Conservation (phyloP, 2,797 vertebrate species). For the Melanotaenia nigrans region DNA sequence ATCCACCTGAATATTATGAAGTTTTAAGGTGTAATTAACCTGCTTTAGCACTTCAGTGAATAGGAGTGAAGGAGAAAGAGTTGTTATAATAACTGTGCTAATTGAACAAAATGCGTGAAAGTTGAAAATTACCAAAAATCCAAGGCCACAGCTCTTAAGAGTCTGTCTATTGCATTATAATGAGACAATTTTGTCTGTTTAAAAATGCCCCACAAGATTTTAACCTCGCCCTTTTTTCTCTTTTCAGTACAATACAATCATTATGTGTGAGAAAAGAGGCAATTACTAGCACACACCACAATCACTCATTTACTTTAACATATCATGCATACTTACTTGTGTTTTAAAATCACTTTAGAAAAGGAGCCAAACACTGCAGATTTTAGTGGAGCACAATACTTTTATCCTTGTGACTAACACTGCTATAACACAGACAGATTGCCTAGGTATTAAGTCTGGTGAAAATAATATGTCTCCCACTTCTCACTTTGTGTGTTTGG, state of each 20-base stretch:
- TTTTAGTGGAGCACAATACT: slow-evolving; percentile 29
- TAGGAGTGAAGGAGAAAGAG: slow-evolving; percentile 31
- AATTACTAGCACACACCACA: slow-evolving; percentile 34
- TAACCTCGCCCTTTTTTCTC: slow-evolving; percentile 57
- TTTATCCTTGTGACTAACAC: slow-evolving; percentile 67
- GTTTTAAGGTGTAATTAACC: slow-evolving; percentile 54
- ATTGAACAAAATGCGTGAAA: slow-evolving; percentile 65
- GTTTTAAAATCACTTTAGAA: slow-evolving; percentile 56
- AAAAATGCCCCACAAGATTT: slow-evolving; percentile 50
- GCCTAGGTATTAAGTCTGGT: slow-evolving; percentile 64
- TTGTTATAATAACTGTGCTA: slow-evolving; percentile 65
- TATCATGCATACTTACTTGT: slow-evolving; percentile 55
- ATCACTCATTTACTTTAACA: slow-evolving; percentile 63
- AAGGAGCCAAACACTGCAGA: slow-evolving; percentile 44
- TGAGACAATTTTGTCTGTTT: slow-evolving; percentile 59
- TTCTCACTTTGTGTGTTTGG: slow-evolving; percentile 42
- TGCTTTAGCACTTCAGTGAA: slow-evolving; percentile 52
- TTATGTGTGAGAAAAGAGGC: slow-evolving; percentile 55
- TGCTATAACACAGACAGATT: slow-evolving; percentile 67
- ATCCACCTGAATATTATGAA: slow-evolving; percentile 50
- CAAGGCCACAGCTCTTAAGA: slow-evolving; percentile 49
- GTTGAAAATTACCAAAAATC: slow-evolving; percentile 58
- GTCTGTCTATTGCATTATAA: slow-evolving; percentile 57
- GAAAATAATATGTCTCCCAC: slow-evolving; percentile 71
- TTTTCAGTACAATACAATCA: slow-evolving; percentile 34